phyloP scores from a whole-genome alignment of 2,113 vertebrate genomes.

The Leptobrachium ailaonicum region DNA sequence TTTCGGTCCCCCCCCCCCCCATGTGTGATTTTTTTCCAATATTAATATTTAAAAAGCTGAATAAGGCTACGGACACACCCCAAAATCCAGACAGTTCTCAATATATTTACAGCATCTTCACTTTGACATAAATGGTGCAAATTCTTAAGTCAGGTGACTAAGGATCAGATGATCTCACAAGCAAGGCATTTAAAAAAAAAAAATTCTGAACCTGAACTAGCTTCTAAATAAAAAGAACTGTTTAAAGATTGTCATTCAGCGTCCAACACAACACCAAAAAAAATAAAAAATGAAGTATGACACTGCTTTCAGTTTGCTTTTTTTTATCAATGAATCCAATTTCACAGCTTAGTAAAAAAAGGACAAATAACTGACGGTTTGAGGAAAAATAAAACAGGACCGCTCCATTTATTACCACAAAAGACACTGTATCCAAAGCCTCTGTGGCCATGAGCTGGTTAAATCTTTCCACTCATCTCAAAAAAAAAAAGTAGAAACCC shows the following conservation, averaged over 20 bases:
- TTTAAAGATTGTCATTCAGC: constrained; percentile 98
- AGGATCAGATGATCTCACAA: constrained; percentile 87
- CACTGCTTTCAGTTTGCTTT: constrained; percentile 74
- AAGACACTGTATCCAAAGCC: background rate
- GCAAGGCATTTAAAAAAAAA: constrained; percentile 99
- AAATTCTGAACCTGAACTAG: constrained; percentile 76
- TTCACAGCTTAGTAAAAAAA: constrained; percentile 85
- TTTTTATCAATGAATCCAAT: constrained; percentile 65
- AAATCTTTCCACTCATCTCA: background rate
- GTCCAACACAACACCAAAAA: constrained; percentile 85
- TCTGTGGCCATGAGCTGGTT: background rate
- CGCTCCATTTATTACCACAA: constrained; percentile 1
- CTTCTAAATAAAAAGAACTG: constrained; percentile 84
- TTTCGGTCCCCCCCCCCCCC: constrained; percentile 73
- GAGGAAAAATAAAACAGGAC: constrained; percentile 56
- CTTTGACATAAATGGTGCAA: constrained; percentile 91
- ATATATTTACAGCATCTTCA: constrained; percentile 98
- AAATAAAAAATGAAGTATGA: constrained; percentile 64
- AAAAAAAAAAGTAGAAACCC: background rate
- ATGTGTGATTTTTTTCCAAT: constrained; percentile 62
- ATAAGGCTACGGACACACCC: constrained; percentile 98
- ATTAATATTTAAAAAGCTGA: constrained; percentile 86
- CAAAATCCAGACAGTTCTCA: constrained; percentile 92
- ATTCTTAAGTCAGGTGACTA: constrained; percentile 87
- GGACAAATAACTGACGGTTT: too few species aligned